Evolutionary conservation across 2,113 vertebrate genomes (phyloP).

Genomic region (Halichoerus grypus): DNA sequence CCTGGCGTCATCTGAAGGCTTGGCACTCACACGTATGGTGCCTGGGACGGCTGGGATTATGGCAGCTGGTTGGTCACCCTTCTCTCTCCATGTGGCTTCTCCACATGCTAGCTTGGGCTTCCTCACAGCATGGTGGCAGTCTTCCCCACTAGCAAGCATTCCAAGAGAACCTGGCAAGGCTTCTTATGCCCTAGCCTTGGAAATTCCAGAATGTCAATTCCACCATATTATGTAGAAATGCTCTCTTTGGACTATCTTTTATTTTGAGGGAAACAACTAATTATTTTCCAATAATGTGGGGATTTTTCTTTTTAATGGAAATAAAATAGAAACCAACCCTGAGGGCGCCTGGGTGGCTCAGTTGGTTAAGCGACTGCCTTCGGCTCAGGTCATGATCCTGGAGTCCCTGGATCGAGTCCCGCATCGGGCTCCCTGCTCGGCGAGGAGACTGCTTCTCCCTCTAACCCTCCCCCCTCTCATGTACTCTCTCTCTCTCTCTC

Average conservation of each 20-base stretch:
- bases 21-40: not conserved
- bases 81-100: not conserved
- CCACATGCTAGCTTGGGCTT: not conserved
- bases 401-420: too few species aligned
- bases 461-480: too few species aligned
- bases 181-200: not conserved
- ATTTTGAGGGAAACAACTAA: not conserved
- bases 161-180: not conserved
- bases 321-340: not conserved
- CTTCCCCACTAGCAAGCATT: not conserved
- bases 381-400: too few species aligned
- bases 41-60: not conserved
- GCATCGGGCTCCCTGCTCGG: too few species aligned
- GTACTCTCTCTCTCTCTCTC: too few species aligned
- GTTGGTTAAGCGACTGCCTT: too few species aligned
- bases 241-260: not conserved
- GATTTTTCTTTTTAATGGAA: not conserved
- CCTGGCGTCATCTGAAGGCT: not conserved
- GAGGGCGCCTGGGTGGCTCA: not conserved
- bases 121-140: not conserved
- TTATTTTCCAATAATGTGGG: not conserved
- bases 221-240: not conserved
- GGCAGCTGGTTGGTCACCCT: not conserved
- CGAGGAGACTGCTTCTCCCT: too few species aligned
- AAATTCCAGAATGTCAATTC: not conserved